These are phyloP conservation scores for Catagonus wagneri DNA, from an alignment of 2,113 vertebrate species.

Conservation along the genomic window DNA sequence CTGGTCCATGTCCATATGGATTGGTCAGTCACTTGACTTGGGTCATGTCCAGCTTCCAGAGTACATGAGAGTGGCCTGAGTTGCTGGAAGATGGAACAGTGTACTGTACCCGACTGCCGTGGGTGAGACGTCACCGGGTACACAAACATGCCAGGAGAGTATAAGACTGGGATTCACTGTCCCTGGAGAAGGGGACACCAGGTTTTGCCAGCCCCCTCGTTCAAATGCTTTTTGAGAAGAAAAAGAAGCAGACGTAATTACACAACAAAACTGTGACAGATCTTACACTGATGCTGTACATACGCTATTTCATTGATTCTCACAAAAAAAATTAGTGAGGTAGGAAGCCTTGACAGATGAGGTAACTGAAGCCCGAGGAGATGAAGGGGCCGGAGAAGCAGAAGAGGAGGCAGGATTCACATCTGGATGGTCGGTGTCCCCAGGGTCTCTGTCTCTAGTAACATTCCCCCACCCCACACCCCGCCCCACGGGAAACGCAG, in stretches of 20 bases:
- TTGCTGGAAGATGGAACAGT: neutral
- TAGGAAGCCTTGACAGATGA: neutral
- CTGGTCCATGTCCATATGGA: neutral
- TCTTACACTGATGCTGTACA: neutral
- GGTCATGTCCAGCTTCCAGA: neutral
- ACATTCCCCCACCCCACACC: neutral
- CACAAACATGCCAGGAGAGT: neutral
- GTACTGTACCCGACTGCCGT: fast-evolving
- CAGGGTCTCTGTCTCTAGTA: neutral
- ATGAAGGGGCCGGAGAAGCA: neutral
- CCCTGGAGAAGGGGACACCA: neutral
- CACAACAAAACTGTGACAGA: neutral
- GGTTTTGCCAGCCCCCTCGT: neutral
- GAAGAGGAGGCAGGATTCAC: neutral
- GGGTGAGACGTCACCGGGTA: neutral
- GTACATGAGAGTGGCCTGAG: neutral
- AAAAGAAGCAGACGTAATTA: neutral
- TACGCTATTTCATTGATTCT: neutral
- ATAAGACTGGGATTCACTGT: neutral
- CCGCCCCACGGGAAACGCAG: neutral
- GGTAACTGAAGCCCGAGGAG: neutral
- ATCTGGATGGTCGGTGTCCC: neutral
- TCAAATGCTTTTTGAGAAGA: neutral
- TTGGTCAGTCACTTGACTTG: neutral
- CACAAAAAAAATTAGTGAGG: neutral